These are phyloP conservation scores for Chitala chitala DNA, from an alignment of 2,113 vertebrate genomes.

Conservation along the genomic window DNA sequence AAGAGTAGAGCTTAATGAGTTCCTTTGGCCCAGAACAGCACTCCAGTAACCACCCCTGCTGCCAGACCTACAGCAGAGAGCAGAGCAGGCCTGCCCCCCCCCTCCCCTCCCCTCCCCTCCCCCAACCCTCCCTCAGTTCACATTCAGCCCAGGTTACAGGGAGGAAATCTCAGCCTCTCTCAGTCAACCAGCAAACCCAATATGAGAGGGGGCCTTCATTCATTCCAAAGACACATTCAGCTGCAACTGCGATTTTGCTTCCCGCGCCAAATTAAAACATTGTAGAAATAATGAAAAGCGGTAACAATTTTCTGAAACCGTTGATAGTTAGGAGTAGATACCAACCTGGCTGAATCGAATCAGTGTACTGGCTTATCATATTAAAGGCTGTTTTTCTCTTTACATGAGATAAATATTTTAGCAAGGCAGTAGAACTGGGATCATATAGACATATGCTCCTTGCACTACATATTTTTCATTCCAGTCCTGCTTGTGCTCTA, in stretches of 20 bases:
- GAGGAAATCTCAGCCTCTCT: not conserved
- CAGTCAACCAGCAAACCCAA: not conserved
- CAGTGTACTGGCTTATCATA: not conserved
- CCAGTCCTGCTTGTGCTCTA: not conserved
- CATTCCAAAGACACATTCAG: not conserved
- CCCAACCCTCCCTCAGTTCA: not conserved
- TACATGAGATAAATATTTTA: not conserved
- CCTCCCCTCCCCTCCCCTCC: not conserved
- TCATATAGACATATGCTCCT: not conserved
- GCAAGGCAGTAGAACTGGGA: not conserved
- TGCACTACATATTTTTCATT: not conserved
- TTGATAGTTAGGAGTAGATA: not conserved
- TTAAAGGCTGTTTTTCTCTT: not conserved
- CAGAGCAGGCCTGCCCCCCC: not conserved
- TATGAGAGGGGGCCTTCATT: not conserved
- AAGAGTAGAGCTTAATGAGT: slow-evolving; percentile 26
- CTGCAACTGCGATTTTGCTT: not conserved
- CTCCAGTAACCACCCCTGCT: slow-evolving; percentile 18
- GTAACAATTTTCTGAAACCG: not conserved
- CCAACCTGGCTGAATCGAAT: not conserved
- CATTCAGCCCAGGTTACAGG: not conserved
- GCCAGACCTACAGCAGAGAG: slow-evolving; percentile 23
- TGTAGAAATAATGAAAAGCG: not conserved
- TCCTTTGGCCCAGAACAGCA: slow-evolving; percentile 17
- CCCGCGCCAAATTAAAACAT: not conserved